Evolutionary conservation across 2,113 vertebrate species (phyloP).

Genomic region (Ochotona princeps): DNA sequence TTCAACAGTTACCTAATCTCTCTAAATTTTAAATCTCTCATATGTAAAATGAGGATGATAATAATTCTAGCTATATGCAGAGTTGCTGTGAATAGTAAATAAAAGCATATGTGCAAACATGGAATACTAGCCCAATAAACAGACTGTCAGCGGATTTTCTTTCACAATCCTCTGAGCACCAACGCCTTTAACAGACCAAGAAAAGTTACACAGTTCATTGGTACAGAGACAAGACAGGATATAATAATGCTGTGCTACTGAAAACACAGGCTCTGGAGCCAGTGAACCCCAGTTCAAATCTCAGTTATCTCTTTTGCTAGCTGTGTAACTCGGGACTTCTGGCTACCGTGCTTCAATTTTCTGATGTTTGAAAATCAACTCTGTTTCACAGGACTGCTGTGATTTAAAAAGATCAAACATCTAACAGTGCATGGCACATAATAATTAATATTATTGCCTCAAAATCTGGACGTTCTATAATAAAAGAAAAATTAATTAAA

Average conservation of each 20-base stretch:
- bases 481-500: constrained; percentile 31
- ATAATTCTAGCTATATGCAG: neutral
- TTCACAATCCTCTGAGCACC: constrained; percentile 30
- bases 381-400: constrained; percentile 12
- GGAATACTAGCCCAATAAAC: neutral
- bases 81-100: neutral
- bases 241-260: neutral
- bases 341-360: neutral
- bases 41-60: neutral
- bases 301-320: neutral
- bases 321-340: neutral
- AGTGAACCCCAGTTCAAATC: neutral
- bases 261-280: neutral
- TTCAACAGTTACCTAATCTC: neutral
- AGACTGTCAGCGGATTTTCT: neutral
- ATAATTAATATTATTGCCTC: neutral
- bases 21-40: neutral
- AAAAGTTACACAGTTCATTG: neutral
- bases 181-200: neutral
- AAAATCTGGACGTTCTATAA: constrained; percentile 25
- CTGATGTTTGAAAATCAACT: neutral
- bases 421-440: neutral
- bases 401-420: neutral
- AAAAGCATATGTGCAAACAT: neutral
- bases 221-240: neutral